Evolutionary conservation across 30 jellyfish, hydroid and myxozoan species (phyloP).

Genomic region (Catostylus mosaicus): DNA sequence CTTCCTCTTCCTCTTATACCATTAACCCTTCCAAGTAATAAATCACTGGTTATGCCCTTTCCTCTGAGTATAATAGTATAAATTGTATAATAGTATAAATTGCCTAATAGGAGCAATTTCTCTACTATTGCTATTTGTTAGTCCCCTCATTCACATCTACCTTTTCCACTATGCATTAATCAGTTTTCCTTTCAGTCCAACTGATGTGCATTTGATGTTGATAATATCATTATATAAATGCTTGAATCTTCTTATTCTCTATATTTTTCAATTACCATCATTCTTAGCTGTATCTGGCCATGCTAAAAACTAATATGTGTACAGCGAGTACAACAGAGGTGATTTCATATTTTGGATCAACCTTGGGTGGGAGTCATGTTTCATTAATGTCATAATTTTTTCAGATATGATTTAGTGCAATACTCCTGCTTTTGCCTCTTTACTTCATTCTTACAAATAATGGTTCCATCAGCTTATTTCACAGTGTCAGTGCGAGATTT

Average conservation of each 20-base stretch:
- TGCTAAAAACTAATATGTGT: not conserved
- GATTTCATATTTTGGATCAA: constrained; percentile 6
- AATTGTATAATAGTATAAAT: no score
- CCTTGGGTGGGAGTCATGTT: constrained; percentile 7
- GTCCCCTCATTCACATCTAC: no score
- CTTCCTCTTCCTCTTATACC: constrained; percentile 13
- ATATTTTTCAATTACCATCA: not conserved
- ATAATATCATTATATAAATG: not conserved
- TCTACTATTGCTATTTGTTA: constrained; percentile 5
- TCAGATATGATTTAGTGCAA: no score
- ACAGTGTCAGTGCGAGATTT: constrained; percentile 16
- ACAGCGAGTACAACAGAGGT: constrained; percentile 13
- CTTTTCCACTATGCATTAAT: constrained; percentile 22
- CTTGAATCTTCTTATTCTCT: not conserved
- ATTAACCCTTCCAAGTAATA: constrained; percentile 13
- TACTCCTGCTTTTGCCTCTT: constrained; percentile 2
- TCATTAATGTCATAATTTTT: constrained; percentile 7
- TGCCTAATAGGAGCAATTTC: constrained; percentile 9
- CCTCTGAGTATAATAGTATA: constrained; percentile 4
- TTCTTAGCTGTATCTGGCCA: not conserved
- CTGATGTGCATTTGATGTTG: no score
- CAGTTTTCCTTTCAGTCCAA: no score
- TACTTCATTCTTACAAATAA: not conserved
- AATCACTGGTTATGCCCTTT: constrained; percentile 12
- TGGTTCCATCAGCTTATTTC: constrained; percentile 4